Evolutionary conservation across 2,113 vertebrate species (phyloP).

Genomic region (Piaya cayana): DNA sequence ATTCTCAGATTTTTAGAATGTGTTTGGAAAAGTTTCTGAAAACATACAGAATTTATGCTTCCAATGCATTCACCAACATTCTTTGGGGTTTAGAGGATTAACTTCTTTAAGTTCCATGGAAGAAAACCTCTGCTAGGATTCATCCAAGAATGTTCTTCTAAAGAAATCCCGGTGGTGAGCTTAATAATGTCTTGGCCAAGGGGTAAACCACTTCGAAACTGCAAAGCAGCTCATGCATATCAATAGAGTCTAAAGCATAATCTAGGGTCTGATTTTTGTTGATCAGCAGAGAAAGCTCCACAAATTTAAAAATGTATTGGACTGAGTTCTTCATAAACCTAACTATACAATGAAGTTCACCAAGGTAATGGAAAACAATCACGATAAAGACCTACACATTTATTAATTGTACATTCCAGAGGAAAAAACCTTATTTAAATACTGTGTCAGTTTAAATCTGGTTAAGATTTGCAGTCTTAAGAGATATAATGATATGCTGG

Average conservation of each 20-base stretch:
- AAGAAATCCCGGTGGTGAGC: neutral
- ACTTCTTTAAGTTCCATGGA: neutral
- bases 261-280: neutral
- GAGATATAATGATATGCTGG: neutral
- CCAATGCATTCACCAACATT: neutral
- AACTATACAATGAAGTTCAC: neutral
- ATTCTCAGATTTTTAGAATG: neutral
- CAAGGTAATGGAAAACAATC: neutral
- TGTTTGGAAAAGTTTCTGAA: neutral
- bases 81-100: neutral
- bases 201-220: neutral
- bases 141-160: neutral
- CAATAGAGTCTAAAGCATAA: neutral
- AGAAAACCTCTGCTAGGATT: neutral
- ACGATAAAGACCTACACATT: neutral
- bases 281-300: neutral
- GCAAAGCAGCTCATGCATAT: neutral
- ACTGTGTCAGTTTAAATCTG: neutral
- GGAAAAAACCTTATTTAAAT: neutral
- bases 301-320: neutral
- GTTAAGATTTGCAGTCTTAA: neutral
- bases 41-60: neutral
- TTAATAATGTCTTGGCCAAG: neutral
- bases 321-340: neutral
- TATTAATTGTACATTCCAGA: neutral